Evolutionary conservation across 2,113 vertebrate genomes (phyloP).

Genomic region (Poicephalus gulielmi): DNA sequence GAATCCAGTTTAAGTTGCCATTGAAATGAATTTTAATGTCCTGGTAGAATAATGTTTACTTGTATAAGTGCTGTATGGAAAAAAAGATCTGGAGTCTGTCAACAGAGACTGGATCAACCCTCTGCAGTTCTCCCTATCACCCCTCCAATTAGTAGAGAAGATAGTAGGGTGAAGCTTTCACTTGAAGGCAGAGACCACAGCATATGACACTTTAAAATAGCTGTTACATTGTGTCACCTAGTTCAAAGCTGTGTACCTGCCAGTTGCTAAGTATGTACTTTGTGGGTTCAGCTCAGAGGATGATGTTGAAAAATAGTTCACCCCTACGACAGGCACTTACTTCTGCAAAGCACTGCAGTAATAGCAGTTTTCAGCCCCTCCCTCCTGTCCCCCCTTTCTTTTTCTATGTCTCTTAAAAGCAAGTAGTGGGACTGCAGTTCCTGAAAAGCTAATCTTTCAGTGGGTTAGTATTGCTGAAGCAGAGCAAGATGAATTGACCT

Average conservation of each 20-base stretch:
- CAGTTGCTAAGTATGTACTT: neutral
- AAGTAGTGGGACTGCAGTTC: neutral
- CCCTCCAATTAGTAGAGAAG: neutral
- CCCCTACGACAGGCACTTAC: neutral
- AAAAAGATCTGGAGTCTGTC: constrained; percentile 13
- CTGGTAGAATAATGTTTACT: neutral
- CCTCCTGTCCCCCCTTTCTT: rapidly evolving
- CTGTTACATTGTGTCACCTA: neutral
- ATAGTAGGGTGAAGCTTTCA: neutral
- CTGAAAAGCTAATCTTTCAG: neutral
- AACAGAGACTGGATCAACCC: neutral
- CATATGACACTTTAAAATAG: neutral
- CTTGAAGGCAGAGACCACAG: neutral
- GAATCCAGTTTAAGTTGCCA: neutral
- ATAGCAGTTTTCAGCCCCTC: neutral
- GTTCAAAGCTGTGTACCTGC: neutral
- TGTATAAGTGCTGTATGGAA: neutral
- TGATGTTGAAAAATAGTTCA: neutral
- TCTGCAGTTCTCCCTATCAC: neutral
- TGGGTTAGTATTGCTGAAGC: neutral
- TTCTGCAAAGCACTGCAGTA: neutral
- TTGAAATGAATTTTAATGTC: neutral
- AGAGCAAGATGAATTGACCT: constrained; percentile 33
- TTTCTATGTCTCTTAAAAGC: neutral
- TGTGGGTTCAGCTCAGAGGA: neutral